Conservation (phyloP, 1,140 invertebrate genomes). For the Pseudomyrmex concolor region DNA sequence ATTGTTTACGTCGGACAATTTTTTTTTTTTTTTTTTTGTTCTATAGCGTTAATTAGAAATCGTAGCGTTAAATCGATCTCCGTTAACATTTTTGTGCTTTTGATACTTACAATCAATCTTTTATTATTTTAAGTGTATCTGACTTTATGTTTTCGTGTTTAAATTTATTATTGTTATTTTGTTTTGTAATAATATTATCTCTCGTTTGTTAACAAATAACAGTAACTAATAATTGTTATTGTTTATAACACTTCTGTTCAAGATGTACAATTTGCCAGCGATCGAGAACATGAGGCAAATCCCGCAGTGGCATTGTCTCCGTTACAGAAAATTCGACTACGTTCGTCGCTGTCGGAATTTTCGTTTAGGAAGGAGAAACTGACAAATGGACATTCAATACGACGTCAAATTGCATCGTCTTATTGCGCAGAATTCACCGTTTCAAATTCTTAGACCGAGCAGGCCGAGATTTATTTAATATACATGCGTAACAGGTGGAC, state of each 20-base stretch:
- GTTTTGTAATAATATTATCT: no score
- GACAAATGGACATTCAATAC: constrained; percentile 67
- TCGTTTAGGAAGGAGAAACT: constrained; percentile 84
- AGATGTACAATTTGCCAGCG: constrained; percentile 81
- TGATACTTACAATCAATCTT: no score
- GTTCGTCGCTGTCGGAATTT: constrained; percentile 89
- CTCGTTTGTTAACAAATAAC: no score
- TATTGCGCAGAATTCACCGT: constrained; percentile 38
- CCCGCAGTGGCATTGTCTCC: constrained; percentile 92
- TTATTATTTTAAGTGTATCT: no score
- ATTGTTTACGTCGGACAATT: no score
- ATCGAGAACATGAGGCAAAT: constrained; percentile 88
- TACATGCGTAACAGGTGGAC: not conserved
- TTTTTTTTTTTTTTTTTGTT: not conserved
- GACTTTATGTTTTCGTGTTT: no score
- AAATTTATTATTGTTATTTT: no score
- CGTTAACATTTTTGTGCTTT: no score
- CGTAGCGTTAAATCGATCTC: no score
- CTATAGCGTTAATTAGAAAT: not conserved
- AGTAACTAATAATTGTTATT: no score
- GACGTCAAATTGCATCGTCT: constrained; percentile 52
- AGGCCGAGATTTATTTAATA: constrained; percentile 52
- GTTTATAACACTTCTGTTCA: constrained; percentile 63
- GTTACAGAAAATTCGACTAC: constrained; percentile 91
- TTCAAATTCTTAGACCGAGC: constrained; percentile 44